These are phyloP conservation scores for Hylyphantes graminicola DNA, from an alignment of 1,140 invertebrate species.

Conservation along the genomic window DNA sequence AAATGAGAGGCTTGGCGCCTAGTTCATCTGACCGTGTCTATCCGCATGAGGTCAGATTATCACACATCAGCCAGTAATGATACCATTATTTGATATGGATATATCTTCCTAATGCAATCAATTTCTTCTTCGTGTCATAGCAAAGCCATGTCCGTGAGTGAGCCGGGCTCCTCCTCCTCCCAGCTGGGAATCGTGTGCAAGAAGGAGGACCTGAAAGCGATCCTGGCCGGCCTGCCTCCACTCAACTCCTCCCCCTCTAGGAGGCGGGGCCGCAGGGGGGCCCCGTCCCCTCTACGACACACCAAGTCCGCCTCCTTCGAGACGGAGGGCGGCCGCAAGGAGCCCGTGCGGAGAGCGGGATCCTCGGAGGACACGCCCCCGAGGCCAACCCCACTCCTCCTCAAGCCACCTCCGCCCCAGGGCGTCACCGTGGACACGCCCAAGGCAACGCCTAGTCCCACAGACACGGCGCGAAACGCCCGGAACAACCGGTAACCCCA, in stretches of 20 bases:
- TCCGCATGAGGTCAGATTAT: too few species aligned
- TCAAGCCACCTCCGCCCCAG: too few species aligned
- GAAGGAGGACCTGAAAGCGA: conserved; percentile 61
- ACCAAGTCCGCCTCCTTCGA: conserved; percentile 60
- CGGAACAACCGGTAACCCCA: background rate
- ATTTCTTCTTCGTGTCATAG: background rate
- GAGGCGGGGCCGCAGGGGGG: conserved; percentile 5
- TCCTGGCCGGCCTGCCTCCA: conserved; percentile 57
- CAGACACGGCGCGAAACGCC: background rate
- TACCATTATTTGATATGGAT: background rate
- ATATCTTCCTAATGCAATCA: background rate
- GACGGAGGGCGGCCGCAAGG: conserved; percentile 30
- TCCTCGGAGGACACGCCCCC: conserved; percentile 33
- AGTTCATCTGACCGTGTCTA: too few species aligned
- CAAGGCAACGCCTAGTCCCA: background rate
- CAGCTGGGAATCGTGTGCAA: conserved; percentile 63
- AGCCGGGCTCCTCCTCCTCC: conserved; percentile 40
- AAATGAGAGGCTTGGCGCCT: too few species aligned
- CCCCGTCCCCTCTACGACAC: conserved; percentile 39
- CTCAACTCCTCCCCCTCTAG: conserved; percentile 41
- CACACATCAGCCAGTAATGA: background rate
- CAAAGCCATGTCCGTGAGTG: conserved; percentile 48
- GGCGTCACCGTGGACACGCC: background rate
- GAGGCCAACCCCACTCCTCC: background rate
- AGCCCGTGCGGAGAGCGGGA: conserved; percentile 38